Percentiles rank a stretch among this genome's conserved stretches.
These are phyloP conservation scores for Engraulis encrasicolus DNA, from an alignment of 2,113 vertebrate species.

Conservation along the genomic window DNA sequence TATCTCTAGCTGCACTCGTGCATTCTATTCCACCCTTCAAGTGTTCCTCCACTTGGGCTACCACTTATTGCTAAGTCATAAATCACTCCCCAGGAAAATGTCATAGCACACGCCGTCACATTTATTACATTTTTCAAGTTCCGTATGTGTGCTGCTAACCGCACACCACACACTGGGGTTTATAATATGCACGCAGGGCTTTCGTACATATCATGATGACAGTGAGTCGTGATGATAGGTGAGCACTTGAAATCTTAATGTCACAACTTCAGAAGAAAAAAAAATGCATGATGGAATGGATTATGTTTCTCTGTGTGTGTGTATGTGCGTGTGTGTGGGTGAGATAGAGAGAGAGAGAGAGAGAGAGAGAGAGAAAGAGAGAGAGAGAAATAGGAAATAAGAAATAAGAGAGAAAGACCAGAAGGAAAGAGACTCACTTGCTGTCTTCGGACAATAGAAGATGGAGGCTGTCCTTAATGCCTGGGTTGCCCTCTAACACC, in stretches of 20 bases:
- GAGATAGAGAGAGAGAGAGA: not conserved
- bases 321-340: too few species aligned
- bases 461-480: constrained; percentile 75
- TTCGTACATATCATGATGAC: too few species aligned
- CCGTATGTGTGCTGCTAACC: not conserved
- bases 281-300: not conserved
- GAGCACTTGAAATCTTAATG: not conserved
- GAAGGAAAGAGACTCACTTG: constrained; percentile 66
- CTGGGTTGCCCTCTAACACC: constrained; percentile 78
- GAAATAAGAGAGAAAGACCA: too few species aligned
- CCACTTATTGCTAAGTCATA: not conserved
- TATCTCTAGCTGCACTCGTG: too few species aligned
- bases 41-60: not conserved
- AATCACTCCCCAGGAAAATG: constrained; percentile 1
- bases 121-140: constrained; percentile 3
- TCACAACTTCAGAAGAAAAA: not conserved
- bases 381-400: not conserved
- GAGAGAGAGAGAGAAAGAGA: not conserved
- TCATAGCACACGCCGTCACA: not conserved
- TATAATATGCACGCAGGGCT: too few species aligned
- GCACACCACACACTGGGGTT: not conserved
- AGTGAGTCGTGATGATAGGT: too few species aligned
- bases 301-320: too few species aligned
- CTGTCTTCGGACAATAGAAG: constrained; percentile 76
- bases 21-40: not conserved